phyloP scores from a whole-genome alignment of 2,888 invertebrate species.

The Idaea biselata region DNA sequence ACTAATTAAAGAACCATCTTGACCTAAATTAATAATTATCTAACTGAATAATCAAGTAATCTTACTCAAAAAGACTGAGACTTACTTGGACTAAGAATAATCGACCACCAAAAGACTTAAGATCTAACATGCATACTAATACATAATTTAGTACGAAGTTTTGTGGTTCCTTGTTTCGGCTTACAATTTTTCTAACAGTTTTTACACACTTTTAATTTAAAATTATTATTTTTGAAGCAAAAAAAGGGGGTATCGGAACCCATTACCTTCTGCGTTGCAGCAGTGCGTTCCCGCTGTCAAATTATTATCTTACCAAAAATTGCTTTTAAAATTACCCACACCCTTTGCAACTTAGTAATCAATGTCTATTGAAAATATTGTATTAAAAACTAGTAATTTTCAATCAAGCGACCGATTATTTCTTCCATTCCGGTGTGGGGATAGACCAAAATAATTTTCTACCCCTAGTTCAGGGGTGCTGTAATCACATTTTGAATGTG shows the following conservation, averaged over 20 bases:
- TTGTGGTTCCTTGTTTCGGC: no score
- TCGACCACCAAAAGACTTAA: no score
- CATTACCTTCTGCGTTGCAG: no score
- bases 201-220: background rate
- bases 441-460: slow-evolving; percentile 33
- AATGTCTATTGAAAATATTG: slow-evolving; percentile 10
- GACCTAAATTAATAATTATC: no score
- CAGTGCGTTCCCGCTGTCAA: background rate
- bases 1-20: no score
- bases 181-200: background rate
- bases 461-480: slow-evolving; percentile 28
- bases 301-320: background rate
- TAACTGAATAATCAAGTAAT: no score
- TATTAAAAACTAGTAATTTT: slow-evolving; percentile 37
- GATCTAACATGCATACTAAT: no score
- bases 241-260: no score
- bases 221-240: no score
- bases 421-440: slow-evolving; percentile 36
- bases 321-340: background rate
- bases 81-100: no score
- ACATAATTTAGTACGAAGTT: no score
- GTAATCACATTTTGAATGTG: slow-evolving; percentile 33
- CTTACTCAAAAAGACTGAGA: no score
- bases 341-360: background rate
- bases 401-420: slow-evolving; percentile 38